phyloP scores from a whole-genome alignment of 2,888 invertebrate genomes.

The Hesperia comma region DNA sequence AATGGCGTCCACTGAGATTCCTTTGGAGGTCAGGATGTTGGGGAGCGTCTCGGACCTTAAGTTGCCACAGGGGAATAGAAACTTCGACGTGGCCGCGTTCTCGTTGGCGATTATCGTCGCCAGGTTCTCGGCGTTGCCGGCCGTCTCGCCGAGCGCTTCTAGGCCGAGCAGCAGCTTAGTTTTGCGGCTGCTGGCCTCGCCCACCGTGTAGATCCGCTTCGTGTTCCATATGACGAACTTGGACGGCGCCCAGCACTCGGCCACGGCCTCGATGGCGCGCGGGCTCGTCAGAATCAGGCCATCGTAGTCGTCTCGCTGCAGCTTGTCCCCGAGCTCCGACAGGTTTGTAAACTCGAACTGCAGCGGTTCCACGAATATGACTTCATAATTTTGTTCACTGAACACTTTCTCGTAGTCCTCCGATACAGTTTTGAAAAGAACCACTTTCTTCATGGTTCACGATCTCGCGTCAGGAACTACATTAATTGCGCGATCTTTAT shows the following conservation, averaged over 20 bases:
- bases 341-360: conserved; percentile 61
- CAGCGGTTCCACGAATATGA: conserved; percentile 71
- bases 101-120: conserved; percentile 63
- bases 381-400: conserved; percentile 58
- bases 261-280: conserved; percentile 68
- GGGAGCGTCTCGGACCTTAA: conserved; percentile 68
- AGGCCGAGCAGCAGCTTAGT: conserved; percentile 64
- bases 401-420: conserved; percentile 71
- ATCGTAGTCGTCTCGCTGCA: conserved; percentile 55
- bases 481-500: conserved; percentile 44
- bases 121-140: conserved; percentile 69
- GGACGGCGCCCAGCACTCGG: conserved; percentile 70
- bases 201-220: conserved; percentile 67
- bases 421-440: conserved; percentile 70
- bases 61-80: conserved; percentile 75
- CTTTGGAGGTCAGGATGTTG: conserved; percentile 51
- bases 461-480: conserved; percentile 26
- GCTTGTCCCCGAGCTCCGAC: conserved; percentile 53
- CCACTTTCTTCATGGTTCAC: conserved; percentile 67
- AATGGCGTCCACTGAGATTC: conserved; percentile 60
- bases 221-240: conserved; percentile 66
- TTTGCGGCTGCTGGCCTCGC: conserved; percentile 61
- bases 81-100: conserved; percentile 55
- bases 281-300: conserved; percentile 72
- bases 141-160: conserved; percentile 59